phyloP scores from a whole-genome alignment of 2,113 vertebrate genomes.

The Microtus montanus region DNA sequence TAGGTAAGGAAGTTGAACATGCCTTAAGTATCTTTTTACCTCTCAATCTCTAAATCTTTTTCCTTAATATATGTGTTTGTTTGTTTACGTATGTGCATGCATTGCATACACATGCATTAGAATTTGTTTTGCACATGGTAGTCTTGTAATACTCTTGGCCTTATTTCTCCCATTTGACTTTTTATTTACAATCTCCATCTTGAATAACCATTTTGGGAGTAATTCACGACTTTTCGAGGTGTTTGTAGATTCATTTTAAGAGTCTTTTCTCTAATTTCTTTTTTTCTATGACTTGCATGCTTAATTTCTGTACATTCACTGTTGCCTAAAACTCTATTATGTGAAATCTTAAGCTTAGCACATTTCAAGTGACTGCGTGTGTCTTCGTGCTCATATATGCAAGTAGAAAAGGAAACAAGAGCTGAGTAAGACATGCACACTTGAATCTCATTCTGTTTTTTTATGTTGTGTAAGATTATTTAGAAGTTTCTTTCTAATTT shows the following conservation, averaged over 20 bases:
- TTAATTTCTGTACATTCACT: too few relatives aligned
- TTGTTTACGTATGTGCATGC: too few relatives aligned
- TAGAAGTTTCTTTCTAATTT: background rate
- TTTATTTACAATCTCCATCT: background rate
- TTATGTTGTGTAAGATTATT: background rate
- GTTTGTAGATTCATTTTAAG: background rate
- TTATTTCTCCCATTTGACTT: background rate
- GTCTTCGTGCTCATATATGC: background rate
- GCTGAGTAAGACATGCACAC: background rate
- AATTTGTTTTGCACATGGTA: too few relatives aligned
- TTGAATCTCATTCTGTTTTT: background rate
- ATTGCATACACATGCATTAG: too few relatives aligned
- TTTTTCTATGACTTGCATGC: background rate
- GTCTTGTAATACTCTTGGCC: too few relatives aligned
- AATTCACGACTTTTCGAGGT: fast-evolving
- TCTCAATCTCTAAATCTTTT: background rate
- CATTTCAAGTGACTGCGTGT: background rate
- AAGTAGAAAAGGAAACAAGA: background rate
- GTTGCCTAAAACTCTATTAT: background rate
- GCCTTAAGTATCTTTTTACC: background rate
- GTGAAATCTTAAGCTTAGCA: background rate
- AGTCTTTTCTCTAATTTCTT: background rate
- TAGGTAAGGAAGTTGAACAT: too few relatives aligned
- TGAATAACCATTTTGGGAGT: background rate
- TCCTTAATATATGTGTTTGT: background rate